phyloP scores from a whole-genome alignment of 2,113 vertebrate species.

The Grammomys dolichurus region DNA sequence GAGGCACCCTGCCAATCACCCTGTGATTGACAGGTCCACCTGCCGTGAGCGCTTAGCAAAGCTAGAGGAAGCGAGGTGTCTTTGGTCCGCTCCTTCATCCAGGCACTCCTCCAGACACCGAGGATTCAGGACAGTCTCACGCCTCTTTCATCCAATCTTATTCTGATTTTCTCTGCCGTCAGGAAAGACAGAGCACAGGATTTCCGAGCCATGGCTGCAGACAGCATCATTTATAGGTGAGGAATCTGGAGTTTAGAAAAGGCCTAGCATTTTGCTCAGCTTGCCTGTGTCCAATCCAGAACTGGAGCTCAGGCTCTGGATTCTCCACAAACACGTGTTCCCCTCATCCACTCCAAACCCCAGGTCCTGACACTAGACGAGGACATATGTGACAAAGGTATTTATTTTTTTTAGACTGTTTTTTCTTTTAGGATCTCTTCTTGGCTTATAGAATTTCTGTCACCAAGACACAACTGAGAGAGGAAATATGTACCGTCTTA shows the following conservation, averaged over 20 bases:
- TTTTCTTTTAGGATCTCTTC: neutral
- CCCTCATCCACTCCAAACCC: neutral
- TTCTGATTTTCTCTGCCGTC: neutral
- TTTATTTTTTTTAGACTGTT: neutral
- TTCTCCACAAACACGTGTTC: too few relatives aligned
- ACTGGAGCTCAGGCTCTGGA: neutral
- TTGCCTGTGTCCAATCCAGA: neutral
- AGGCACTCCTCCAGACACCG: neutral
- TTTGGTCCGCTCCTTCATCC: neutral
- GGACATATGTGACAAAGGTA: neutral
- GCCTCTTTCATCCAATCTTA: neutral
- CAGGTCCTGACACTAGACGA: neutral
- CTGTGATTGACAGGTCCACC: neutral
- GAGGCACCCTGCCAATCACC: conserved; percentile 14
- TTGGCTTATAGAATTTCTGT: neutral
- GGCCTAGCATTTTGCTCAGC: neutral
- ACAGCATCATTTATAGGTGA: neutral
- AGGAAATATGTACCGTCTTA: conserved; percentile 7
- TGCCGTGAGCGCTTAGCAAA: neutral
- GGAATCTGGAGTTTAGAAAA: neutral
- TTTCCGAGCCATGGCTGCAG: neutral
- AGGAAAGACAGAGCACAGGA: neutral
- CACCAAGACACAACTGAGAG: neutral
- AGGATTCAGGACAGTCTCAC: neutral
- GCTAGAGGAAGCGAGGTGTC: neutral